phyloP scores from a whole-genome alignment of 1,140 invertebrate genomes.

The Drosophila ambigua region DNA sequence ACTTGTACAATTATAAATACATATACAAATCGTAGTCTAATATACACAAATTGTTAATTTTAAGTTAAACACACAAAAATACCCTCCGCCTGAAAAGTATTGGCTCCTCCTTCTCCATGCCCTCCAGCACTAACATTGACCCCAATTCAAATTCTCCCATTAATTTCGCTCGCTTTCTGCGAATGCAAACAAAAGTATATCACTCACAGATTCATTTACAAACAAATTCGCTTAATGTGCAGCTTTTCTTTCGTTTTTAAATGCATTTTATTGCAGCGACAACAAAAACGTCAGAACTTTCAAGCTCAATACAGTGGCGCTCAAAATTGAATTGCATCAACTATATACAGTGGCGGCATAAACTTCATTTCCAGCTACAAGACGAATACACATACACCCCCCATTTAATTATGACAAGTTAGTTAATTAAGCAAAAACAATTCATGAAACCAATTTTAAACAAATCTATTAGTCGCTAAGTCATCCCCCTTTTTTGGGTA shows the following conservation, averaged over 20 bases:
- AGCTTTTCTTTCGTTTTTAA: conserved; percentile 36
- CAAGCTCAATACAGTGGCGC: conserved; percentile 42
- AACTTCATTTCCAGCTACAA: background rate
- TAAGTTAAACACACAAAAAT: conserved; percentile 23
- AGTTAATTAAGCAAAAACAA: conserved; percentile 50
- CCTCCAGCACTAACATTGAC: conserved; percentile 39
- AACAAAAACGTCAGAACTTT: conserved; percentile 30
- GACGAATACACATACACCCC: background rate
- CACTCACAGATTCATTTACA: conserved; percentile 13
- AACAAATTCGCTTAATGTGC: conserved; percentile 35
- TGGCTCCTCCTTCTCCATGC: background rate
- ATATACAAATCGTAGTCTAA: conserved; percentile 48
- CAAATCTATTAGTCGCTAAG: conserved; percentile 61
- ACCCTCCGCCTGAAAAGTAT: conserved; percentile 10
- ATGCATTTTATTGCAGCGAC: conserved; percentile 32
- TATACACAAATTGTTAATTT: conserved; percentile 37
- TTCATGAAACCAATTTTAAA: conserved; percentile 50
- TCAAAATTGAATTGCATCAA: conserved; percentile 2
- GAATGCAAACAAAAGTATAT: conserved; percentile 15
- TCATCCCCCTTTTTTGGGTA: conserved; percentile 26
- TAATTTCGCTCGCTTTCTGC: conserved; percentile 27
- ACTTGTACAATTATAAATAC: conserved; percentile 46
- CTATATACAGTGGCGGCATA: background rate
- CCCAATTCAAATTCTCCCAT: conserved; percentile 23
- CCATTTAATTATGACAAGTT: conserved; percentile 38